phyloP scores from a whole-genome alignment of 2,797 vertebrate species.

The Pygocentrus nattereri region DNA sequence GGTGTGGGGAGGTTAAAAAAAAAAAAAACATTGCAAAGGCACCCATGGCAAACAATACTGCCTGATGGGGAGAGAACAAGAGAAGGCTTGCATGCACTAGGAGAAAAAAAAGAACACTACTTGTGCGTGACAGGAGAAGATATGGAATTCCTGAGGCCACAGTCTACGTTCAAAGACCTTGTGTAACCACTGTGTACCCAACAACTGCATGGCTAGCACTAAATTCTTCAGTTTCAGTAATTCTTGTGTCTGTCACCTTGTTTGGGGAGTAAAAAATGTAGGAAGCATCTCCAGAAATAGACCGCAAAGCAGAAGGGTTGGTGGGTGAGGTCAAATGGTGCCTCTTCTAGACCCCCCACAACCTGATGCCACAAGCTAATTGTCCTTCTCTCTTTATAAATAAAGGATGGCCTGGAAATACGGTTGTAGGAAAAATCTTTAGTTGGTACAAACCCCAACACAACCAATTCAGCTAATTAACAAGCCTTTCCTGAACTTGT shows the following conservation, averaged over 20 bases:
- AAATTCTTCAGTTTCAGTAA: constrained; percentile 33
- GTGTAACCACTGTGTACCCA: not conserved
- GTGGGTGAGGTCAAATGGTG: constrained; percentile 44
- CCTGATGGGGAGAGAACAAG: constrained; percentile 56
- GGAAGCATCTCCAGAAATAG: constrained; percentile 34
- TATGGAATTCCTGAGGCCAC: constrained; percentile 62
- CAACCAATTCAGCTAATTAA: too few species aligned
- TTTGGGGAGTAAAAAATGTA: constrained; percentile 30
- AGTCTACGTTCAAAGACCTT: constrained; percentile 54
- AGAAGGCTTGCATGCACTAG: constrained; percentile 60
- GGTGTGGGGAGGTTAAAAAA: constrained; percentile 16
- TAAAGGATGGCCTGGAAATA: not conserved
- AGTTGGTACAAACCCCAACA: not conserved
- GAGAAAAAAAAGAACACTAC: constrained; percentile 50
- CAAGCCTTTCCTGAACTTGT: too few species aligned
- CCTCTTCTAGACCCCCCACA: constrained; percentile 25
- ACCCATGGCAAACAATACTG: constrained; percentile 55
- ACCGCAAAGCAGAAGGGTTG: constrained; percentile 39
- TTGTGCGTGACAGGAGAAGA: constrained; percentile 64
- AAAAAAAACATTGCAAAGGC: constrained; percentile 38
- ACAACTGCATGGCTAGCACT: constrained; percentile 25
- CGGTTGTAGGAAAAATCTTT: not conserved
- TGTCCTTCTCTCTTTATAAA: not conserved
- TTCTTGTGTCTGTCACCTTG: constrained; percentile 12
- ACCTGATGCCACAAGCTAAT: constrained; percentile 31